Evolutionary conservation across 1,140 invertebrate species (phyloP), one percentile per base, ranked within the genome.

Genomic region (Rhyzopertha dominica): DNA sequence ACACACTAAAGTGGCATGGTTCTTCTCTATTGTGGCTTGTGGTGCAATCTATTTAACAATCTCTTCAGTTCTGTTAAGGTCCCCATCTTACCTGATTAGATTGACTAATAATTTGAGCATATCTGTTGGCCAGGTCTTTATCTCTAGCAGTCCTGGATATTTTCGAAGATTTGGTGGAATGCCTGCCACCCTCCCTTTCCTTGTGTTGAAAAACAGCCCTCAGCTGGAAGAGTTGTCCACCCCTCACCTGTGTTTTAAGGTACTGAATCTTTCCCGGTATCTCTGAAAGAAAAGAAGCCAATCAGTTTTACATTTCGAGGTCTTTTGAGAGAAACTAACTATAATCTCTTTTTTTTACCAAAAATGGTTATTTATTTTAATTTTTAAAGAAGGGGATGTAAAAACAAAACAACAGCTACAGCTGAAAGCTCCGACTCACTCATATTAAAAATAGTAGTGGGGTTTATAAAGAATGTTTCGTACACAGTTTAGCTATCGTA

Each of bases 71-170:
- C 3, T 12, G 3, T 38, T n/a, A n/a, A n/a, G n/a, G n/a, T n/a
- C n/a, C n/a, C n/a, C n/a, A 20, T 51, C 39, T 38, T 53, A 62
- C 61, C 50, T 63, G 61, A 58, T 63, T 63, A 38, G 32, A 59
- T 49, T 61, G 53, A 43, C 58, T 55, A 28, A 61, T 54, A 29
- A 63, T 34, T 51, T 63, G 61, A 32, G 69, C 73, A 67, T 75
- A 66, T 69, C 65, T 45, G 66, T 74, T 63, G 2, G 56, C 51
- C 25, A 63, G 43, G 38, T 63, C 61, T 40, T 56, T 59, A 37
- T 63, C 61, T 26, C 61, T 26, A 4, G 53, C 43, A 8, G 56
- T 51, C 19, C 54, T 41, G 5, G 54, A 56, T 23, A 63, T 43
- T 17, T 49, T 31, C 1, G 50, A 56, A 7, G 54, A 55, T 35